A percentile compares a stretch with the other conserved stretches of the same genome.
phyloP scores from a whole-genome alignment of 2,797 vertebrate species.

The Coilia nasus region DNA sequence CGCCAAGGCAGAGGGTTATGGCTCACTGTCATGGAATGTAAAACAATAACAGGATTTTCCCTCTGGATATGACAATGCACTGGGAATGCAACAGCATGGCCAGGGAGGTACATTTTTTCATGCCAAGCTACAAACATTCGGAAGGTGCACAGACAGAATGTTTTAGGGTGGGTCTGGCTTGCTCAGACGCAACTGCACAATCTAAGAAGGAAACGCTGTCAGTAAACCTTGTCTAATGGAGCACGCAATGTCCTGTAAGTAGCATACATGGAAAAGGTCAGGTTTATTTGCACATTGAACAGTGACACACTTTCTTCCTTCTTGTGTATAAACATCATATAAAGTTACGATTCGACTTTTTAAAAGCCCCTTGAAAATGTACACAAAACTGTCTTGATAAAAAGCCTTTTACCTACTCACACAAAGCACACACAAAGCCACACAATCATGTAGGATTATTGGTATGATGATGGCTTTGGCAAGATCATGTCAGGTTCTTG shows the following conservation, averaged over 20 bases:
- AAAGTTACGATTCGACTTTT: no score
- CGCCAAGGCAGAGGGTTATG: not conserved
- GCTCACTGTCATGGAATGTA: constrained; percentile 9
- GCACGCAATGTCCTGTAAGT: no score
- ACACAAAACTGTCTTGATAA: no score
- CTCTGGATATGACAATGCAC: not conserved
- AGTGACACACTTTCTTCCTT: not conserved
- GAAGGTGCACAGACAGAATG: not conserved
- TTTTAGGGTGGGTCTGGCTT: constrained; percentile 4
- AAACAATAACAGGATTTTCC: constrained; percentile 27
- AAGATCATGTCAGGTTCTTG: not conserved
- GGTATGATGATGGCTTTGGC: not conserved
- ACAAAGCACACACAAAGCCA: not conserved
- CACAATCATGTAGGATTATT: not conserved
- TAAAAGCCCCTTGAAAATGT: no score
- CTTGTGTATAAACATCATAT: no score
- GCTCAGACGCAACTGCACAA: not conserved
- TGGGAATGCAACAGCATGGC: not conserved
- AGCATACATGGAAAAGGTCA: not conserved
- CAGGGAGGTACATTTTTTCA: not conserved
- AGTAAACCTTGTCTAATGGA: no score
- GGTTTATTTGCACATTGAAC: not conserved
- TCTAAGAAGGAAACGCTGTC: not conserved
- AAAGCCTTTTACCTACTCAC: not conserved
- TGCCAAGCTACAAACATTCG: constrained; percentile 22